Evolutionary conservation across 53 echinoderm and acorn worm species (phyloP), one percentile per base, ranked within the genome.

Genomic region (Holothuria leucospilota): DNA sequence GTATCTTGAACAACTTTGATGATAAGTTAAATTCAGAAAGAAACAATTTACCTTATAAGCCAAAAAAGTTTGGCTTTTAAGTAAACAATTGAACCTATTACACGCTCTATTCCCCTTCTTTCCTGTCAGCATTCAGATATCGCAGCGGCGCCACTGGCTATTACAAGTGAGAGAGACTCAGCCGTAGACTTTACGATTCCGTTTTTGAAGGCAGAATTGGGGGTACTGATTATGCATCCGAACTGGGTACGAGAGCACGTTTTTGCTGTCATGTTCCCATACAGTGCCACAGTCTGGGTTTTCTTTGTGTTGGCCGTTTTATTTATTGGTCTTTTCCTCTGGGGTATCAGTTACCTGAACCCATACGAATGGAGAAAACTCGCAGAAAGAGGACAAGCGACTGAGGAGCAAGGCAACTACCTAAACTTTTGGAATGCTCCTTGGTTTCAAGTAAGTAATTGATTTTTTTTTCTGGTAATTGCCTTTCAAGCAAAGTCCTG

Each of bases 181-280:
- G 90, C 67, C 42, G 86, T 96, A 10, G 96, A 96, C 68, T 96
- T 94, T 69, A 92, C 96, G 29, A 84, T 96, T 2, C 94, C 96
- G 16, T 94, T 94, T 89, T 69, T 92, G 69, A 92, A 89, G 86
- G 92, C 90, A 25, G 92, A 90, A 20, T 67, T 96, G 16, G 94
- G 94, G n/a, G 92, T 96, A 56, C 85, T 96, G 71, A 86, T 96
- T 60, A 94, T 94, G 74, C 96, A 96, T 73, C 96, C 96, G 15
- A 96, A 90, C 85, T 94, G 88, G 83, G 90, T 96, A 8, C 85
- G 95, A 88, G 95, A 95, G 74, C 89, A 96, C 58, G 89, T 90
- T 25, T 96, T 96, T 85, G 94, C 91, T 2, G 91, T 91, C 34
- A 84, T 93, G 59, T 94, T 91, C 74, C 96, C 96, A 20, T 94